phyloP scores from a whole-genome alignment of 2,113 vertebrate species.

The Raja brachyura region DNA sequence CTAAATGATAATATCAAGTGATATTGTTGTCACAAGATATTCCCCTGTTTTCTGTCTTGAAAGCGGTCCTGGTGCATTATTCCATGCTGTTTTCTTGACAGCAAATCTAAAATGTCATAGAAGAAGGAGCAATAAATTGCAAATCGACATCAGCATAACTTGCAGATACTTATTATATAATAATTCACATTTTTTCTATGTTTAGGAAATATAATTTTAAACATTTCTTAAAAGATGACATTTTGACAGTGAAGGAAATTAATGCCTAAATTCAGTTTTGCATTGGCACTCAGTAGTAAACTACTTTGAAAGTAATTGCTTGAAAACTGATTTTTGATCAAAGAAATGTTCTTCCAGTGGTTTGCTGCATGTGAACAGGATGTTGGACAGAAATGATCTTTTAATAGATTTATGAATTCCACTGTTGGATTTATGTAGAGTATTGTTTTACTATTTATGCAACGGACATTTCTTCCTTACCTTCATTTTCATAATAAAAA shows the following conservation, averaged over 20 bases:
- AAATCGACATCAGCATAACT: background rate
- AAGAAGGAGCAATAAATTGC: background rate
- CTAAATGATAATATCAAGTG: background rate
- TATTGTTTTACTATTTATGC: background rate
- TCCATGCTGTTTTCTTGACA: background rate
- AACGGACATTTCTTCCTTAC: background rate
- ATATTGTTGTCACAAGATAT: background rate
- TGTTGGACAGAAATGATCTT: background rate
- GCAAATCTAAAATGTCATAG: background rate
- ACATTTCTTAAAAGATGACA: constrained; percentile 3
- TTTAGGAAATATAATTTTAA: constrained; percentile 25
- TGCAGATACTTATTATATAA: constrained; percentile 4
- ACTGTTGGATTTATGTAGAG: background rate
- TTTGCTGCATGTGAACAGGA: background rate
- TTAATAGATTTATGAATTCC: background rate
- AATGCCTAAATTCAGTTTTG: background rate
- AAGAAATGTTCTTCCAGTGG: background rate
- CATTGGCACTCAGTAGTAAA: background rate
- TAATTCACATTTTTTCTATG: background rate
- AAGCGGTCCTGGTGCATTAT: background rate
- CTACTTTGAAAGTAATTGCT: background rate
- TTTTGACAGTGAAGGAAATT: constrained; percentile 9
- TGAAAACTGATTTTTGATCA: background rate
- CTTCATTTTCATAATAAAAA: background rate
- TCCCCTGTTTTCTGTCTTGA: background rate